These are phyloP conservation scores for Tetraodon nigroviridis DNA, from an alignment of 2,113 vertebrate species.

Conservation along the genomic window DNA sequence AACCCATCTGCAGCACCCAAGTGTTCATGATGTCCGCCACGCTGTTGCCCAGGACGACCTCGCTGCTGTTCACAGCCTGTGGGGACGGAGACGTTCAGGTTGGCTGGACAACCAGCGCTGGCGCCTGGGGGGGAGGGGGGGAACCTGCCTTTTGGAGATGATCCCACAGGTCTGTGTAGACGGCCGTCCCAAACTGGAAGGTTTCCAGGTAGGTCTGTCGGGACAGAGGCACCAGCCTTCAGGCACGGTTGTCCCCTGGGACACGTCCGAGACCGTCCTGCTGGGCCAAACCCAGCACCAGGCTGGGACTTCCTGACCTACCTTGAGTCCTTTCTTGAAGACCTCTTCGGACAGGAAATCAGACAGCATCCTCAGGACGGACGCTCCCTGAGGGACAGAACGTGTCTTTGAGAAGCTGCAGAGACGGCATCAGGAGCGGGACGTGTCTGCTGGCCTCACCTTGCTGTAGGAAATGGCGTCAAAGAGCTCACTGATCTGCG, in stretches of 20 bases:
- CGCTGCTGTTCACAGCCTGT: slow-evolving; percentile 38
- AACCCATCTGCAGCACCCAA: slow-evolving; percentile 94
- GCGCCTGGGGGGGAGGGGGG: too few relatives aligned
- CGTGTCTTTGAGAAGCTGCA: too few relatives aligned
- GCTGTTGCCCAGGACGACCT: accelerated
- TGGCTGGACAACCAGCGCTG: background rate
- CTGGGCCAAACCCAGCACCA: too few relatives aligned
- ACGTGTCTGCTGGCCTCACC: slow-evolving; percentile 59
- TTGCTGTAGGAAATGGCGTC: slow-evolving; percentile 93
- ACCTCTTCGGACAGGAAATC: slow-evolving; percentile 80
- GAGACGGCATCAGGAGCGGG: too few relatives aligned
- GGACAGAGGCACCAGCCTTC: background rate
- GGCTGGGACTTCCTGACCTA: slow-evolving; percentile 38
- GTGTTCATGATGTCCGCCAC: slow-evolving; percentile 83
- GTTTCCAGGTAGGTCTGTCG: slow-evolving; percentile 68
- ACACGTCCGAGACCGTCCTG: too few relatives aligned
- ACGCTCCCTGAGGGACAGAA: slow-evolving; percentile 77
- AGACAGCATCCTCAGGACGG: slow-evolving; percentile 92
- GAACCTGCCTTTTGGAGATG: slow-evolving; percentile 77
- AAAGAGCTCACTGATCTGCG: slow-evolving; percentile 89
- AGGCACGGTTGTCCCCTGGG: background rate
- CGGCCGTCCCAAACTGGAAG: slow-evolving; percentile 76
- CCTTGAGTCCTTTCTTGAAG: slow-evolving; percentile 80
- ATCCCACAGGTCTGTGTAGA: slow-evolving; percentile 82
- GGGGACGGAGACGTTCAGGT: background rate